Percentiles rank a stretch among this genome's conserved stretches.
Evolutionary conservation across 1,140 invertebrate genomes (phyloP).

Genomic region (Calycopis cecrops): DNA sequence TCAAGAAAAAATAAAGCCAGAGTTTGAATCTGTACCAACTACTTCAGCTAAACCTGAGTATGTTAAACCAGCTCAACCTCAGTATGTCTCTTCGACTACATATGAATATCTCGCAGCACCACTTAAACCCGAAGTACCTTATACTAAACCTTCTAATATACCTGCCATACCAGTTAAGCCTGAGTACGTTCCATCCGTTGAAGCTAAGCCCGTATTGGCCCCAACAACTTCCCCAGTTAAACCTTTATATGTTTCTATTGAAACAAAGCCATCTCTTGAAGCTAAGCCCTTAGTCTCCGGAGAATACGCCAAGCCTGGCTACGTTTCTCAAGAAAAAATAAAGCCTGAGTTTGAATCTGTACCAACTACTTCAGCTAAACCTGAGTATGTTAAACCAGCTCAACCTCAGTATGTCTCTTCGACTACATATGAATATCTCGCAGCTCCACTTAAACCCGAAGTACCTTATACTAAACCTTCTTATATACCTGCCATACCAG

Average conservation of each 20-base stretch:
- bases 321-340: not conserved
- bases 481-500: no score
- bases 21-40: no score
- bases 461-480: not conserved
- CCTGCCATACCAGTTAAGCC: not conserved
- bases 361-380: no score
- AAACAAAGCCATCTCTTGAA: conserved; percentile 1
- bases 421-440: not conserved
- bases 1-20: not conserved
- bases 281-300: conserved; percentile 1
- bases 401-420: not conserved
- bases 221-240: not conserved
- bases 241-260: not conserved
- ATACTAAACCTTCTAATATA: no score
- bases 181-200: not conserved
- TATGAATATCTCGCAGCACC: not conserved
- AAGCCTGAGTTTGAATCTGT: no score
- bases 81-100: not conserved
- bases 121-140: not conserved
- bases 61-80: not conserved
- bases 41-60: no score
- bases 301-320: not conserved
- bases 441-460: not conserved
- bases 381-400: not conserved
- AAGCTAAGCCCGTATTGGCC: no score